Evolutionary conservation across 2,113 vertebrate genomes (phyloP), one percentile per base, ranked within the genome.

Genomic region (Glareola pratincola): DNA sequence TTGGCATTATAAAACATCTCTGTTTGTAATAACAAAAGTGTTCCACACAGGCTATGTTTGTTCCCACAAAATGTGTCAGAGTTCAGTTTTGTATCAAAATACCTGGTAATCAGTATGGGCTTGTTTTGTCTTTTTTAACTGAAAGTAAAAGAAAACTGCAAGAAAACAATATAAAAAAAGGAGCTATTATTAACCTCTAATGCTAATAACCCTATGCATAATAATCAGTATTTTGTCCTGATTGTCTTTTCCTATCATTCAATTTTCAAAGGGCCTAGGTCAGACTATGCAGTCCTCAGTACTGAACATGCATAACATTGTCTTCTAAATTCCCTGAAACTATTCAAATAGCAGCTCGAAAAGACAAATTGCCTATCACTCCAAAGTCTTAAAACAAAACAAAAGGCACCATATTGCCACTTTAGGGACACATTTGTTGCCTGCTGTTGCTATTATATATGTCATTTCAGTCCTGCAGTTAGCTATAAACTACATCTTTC

Each of bases 391-490:
- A 98, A 98, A 98, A 98, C 97, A 98, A 97, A 97, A 98, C 97
- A 98, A 98, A 98, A 98, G 98, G 96, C 98, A 98, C 98, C 98
- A 98, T 98, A 98, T 98, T 98, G 98, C 97, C 97, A 98, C 98
- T 98, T 98, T 98, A 98, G 98, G 97, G 98, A 98, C 98, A 98
- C 98, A 98, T 98, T 98, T 98, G 97, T 98, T 98, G 98, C 98
- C 98, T 98, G 98, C 98, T 98, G 98, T 98, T 98, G 98, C 98
- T 97, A 98, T 98, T 98, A 98, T 97, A 98, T 98, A 97, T 98
- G 98, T 98, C 98, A 98, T 98, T 98, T 98, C 97, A 97, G 98
- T 97, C 97, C 97, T 98, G 98, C 97, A 98, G 98, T 98, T 98
- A 98, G 98, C 98, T 97, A 98, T 98, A 98, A 98, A 98, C 98